Evolutionary conservation across 2,797 vertebrate genomes (phyloP), one percentile per base, ranked within the genome.

Genomic region (Acanthiza pusilla): DNA sequence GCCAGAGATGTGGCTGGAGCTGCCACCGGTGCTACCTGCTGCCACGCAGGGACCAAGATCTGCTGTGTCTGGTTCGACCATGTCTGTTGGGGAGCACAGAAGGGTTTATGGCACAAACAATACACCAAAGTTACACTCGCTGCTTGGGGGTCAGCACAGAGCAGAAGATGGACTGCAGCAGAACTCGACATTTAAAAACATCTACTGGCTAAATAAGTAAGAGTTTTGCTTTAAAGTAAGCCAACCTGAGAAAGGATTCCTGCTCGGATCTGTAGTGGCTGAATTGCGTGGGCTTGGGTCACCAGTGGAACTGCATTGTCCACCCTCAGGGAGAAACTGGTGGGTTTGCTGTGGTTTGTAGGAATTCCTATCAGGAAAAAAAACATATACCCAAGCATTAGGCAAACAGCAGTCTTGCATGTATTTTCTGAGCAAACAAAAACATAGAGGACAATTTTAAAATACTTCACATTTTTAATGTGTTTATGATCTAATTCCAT

Each of bases 21-120:
- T 88, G 98, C 98, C 96, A 99, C 97, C 18, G 98, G 98, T 0
- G 99, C 97, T 63, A 99, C 97, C 97, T 99, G 99, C 93, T 99
- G 99, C 99, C 99, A 99, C 7, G 99, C 96, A 88, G 99, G 99
- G 88, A 99, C 97, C 97, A 99, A 95, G 94, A 99, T 98, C 96
- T 99, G 99, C 97, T 99, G 99, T 30, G 98, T 98, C 96, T 98
- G 98, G 86, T 97, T 99, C 4, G 99, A 99, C 99, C 99, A 99
- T 0, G 99, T 98, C 98, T 99, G 98, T 93, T 67, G 72, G 26
- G 61, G 94, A 61, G 63, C 83, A 84, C 93, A 93, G 34, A 13
- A 67, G 68, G 18, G 15, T 47, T 91, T 5, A 51, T 5, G 23
- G 63, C 9, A 27, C 40, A 15, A 38, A 7, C 19, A 80, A 66